Evolutionary conservation across 35 echinoderm and acorn worm species (phyloP), one percentile per base, ranked within the genome.

Genomic region (Ophiothrix spiculata): DNA sequence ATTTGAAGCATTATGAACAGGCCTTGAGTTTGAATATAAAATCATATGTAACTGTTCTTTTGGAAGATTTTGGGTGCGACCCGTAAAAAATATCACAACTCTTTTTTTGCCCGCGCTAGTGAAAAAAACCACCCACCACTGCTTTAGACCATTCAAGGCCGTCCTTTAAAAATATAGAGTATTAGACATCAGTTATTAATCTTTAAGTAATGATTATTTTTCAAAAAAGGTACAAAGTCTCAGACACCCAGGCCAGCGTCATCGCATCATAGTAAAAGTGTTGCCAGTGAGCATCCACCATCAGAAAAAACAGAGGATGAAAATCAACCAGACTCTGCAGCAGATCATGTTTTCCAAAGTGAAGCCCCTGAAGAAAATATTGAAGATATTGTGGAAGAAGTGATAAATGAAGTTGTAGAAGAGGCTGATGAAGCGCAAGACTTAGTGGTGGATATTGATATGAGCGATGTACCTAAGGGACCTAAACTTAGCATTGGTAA

Each of bases 341-440:
- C 6, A 49, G 6, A 6, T 25, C 3, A 69, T 6, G 60, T 15
- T 69, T n/a, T n/a, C n/a, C n/a, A n/a, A n/a, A n/a, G n/a, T n/a
- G n/a, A n/a, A n/a, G 10, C 74, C 11, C 74, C 84, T 31, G 84
- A 77, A 77, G 74, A 86, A 76, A 40, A 85, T 29, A 64, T 38
- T 0, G 64, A 76, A 2, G 76, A 78, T 34, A 34, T 37, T 11
- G 76, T 37, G 16, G 76, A 34, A 36, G 33, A 78, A 16, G 69
- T 32, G 15, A 74, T 33, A 37, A 1, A 76, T 6, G 60, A 85
- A 31, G 63, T 38, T 2, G 64, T 75, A 25, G 56, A 32, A 37
- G 78, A 80, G 14, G 74, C 25, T 12, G 79, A 40, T 54, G 37
- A 81, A 39, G 39, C 37, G 17, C 6, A 81, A 23, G 79, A 39